These are phyloP conservation scores for Empis stercorea DNA, from an alignment of 2,888 invertebrate genomes.

Conservation along the genomic window DNA sequence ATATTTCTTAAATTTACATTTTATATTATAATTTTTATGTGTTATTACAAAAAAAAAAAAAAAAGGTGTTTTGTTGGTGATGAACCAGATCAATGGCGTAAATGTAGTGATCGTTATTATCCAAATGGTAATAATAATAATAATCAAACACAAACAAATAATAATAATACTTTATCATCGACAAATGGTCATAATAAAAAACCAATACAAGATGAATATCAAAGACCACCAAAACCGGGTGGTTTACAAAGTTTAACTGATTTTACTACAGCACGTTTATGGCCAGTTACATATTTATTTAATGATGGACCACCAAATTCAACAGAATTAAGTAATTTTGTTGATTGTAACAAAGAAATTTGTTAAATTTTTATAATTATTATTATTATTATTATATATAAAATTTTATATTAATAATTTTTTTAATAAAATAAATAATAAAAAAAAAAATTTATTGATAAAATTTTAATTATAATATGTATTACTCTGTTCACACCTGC, in stretches of 20 bases:
- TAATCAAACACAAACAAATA: slow-evolving; percentile 16
- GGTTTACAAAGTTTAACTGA: slow-evolving; percentile 32
- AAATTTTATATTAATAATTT: too few relatives aligned
- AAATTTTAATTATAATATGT: too few relatives aligned
- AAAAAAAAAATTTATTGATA: too few relatives aligned
- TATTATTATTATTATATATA: too few relatives aligned
- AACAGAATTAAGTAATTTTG: slow-evolving; percentile 39
- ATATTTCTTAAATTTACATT: too few relatives aligned
- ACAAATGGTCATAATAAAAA: slow-evolving; percentile 27
- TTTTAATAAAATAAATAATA: too few relatives aligned
- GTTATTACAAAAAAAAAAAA: too few relatives aligned
- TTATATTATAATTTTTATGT: too few relatives aligned
- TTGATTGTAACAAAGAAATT: slow-evolving; percentile 36
- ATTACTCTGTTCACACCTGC: too few relatives aligned
- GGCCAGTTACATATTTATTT: slow-evolving; percentile 75
- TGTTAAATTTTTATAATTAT: slow-evolving; percentile 28
- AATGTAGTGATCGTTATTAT: slow-evolving; percentile 71
- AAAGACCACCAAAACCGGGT: slow-evolving; percentile 32
- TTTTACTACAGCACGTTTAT: slow-evolving; percentile 40
- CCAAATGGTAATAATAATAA: slow-evolving; percentile 37
- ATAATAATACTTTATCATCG: too few relatives aligned
- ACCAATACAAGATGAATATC: slow-evolving; percentile 22
- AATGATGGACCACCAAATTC: slow-evolving; percentile 66
- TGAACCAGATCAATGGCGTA: slow-evolving; percentile 67
- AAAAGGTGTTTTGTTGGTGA: slow-evolving; percentile 74